These are phyloP conservation scores for Corydoras sp. DNA, from an alignment of 2,113 vertebrate genomes.

Conservation along the genomic window DNA sequence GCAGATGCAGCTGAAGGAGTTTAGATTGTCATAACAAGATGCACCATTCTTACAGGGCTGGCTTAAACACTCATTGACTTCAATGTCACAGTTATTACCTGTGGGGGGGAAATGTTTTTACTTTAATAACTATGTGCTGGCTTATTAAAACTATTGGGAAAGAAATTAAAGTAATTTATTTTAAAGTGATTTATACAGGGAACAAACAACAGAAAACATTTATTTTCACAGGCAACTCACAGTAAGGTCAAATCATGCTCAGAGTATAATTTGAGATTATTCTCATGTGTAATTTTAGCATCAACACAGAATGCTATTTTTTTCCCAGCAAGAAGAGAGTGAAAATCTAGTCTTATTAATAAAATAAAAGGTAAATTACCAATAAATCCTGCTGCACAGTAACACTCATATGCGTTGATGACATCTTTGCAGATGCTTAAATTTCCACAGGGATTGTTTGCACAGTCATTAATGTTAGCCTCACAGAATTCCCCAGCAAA, in stretches of 20 bases:
- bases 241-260: no score
- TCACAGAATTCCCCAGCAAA: background rate
- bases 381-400: slow-evolving; percentile 81
- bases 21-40: slow-evolving; percentile 65
- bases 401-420: slow-evolving; percentile 65
- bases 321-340: background rate
- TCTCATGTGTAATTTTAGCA: no score
- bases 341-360: background rate
- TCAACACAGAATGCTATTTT: no score
- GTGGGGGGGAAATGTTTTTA: slow-evolving; percentile 43
- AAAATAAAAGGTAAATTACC: slow-evolving; percentile 47
- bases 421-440: slow-evolving; percentile 71
- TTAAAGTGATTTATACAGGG: no score
- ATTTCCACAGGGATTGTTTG: slow-evolving; percentile 65
- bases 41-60: slow-evolving; percentile 65
- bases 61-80: slow-evolving; percentile 73
- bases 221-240: no score
- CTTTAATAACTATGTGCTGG: slow-evolving; percentile 38
- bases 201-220: no score
- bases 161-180: no score
- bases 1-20: slow-evolving; percentile 68
- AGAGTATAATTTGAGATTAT: no score
- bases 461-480: slow-evolving; percentile 53
- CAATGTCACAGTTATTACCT: slow-evolving; percentile 73
- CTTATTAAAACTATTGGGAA: background rate